Conservation (phyloP, 2,797 vertebrate genomes). For the Tangara arthus region DNA sequence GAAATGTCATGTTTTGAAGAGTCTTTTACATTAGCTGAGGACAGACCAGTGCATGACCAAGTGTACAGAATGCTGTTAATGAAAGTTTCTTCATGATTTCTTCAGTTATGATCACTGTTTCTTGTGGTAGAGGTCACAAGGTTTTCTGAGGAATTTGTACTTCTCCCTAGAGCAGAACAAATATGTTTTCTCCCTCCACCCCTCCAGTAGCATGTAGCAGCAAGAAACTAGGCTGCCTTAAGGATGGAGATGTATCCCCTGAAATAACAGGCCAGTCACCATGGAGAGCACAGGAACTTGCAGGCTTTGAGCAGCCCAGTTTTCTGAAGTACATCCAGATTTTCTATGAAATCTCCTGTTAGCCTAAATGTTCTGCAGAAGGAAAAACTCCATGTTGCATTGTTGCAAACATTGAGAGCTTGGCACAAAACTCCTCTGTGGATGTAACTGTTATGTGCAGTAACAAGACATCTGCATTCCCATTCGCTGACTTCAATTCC, state of each 20-base stretch:
- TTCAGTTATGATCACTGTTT: neutral
- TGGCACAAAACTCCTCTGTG: neutral
- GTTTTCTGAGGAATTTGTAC: neutral
- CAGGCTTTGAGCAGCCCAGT: neutral
- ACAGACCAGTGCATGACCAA: fast-evolving
- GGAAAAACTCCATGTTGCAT: neutral
- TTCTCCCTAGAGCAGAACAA: neutral
- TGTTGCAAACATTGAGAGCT: neutral
- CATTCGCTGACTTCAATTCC: neutral
- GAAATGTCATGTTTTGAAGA: neutral
- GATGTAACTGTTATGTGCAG: neutral
- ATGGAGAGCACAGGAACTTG: neutral
- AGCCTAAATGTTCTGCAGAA: neutral
- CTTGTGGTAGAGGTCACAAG: neutral
- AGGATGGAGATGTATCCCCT: neutral
- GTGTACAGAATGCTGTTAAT: neutral
- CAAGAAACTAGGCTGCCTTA: neutral
- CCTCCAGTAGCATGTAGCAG: neutral
- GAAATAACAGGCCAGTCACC: neutral
- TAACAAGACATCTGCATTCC: neutral
- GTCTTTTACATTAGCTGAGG: neutral
- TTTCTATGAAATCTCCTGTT: neutral
- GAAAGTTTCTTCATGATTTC: neutral
- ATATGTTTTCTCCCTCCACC: fast-evolving
- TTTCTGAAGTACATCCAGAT: neutral